Conservation (phyloP, 2,113 vertebrate genomes). For the Tachycineta bicolor region DNA sequence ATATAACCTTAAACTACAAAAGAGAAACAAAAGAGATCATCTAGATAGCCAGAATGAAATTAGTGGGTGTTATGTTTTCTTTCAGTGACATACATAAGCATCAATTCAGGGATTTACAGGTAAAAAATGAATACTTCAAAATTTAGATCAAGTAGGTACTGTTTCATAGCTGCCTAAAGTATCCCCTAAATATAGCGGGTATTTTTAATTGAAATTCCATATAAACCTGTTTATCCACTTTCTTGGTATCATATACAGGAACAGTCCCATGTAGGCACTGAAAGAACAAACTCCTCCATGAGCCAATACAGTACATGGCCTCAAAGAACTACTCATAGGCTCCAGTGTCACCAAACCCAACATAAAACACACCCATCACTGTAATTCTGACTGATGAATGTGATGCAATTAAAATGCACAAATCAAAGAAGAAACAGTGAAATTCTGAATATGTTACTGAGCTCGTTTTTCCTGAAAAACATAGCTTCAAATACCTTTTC, state of each 20-base stretch:
- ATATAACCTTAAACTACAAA: neutral
- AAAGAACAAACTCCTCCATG: neutral
- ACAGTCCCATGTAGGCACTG: neutral
- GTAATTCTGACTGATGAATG: neutral
- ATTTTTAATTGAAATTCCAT: neutral
- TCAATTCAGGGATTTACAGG: neutral
- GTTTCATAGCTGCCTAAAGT: neutral
- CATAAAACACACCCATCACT: neutral
- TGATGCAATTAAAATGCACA: neutral
- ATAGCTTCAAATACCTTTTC: neutral
- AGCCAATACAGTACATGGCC: neutral
- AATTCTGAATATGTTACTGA: neutral
- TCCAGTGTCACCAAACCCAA: neutral
- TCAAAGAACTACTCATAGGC: neutral
- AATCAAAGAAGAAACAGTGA: neutral
- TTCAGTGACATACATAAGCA: neutral
- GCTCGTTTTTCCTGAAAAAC: neutral
- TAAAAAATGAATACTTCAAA: neutral
- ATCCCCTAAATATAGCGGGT: accelerated
- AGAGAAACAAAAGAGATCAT: neutral
- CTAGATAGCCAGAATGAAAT: neutral
- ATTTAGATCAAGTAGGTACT: neutral
- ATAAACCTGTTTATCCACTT: neutral
- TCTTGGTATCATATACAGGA: neutral
- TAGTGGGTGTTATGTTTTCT: neutral